Base-by-base conservation (phyloP, 2,888 invertebrate species). In the Temnothorax rugatulus region DNA sequence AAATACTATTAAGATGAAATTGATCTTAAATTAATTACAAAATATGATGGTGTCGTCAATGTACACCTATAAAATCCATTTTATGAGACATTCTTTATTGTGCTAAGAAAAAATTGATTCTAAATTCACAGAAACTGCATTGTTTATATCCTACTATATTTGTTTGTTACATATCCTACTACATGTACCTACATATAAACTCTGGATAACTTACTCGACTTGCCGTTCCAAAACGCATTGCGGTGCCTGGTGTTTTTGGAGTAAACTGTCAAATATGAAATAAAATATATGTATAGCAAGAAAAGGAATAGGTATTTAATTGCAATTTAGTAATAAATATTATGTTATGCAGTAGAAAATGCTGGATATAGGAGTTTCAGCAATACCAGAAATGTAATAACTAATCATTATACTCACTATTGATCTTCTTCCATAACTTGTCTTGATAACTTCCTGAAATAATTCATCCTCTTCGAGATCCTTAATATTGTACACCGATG, bases 391-490 rank as follows among this genome's bases (percentile, higher is more conserved):
- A 41, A 77, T 68, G 9, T 21, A 59, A 68, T 25, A 34, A 34
- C 25, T 68, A 54, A 21, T 50, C 8, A 47, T 34, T 34, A 69
- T 29, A 91, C 96, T 96, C 90, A 97, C 97, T 86, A 96, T 95
- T 75, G 97, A 97, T 90, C 97, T 95, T 69, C 97, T 96, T 25
- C 97, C 97, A 92, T 97, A 97, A 87, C 97, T 97, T 1, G 96
- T 97, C 89, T 96, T 96, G n/a, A 98, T 95, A 15, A 97, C 97
- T 94, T 97, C 97, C 94, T 97, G 97, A 92, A 98, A 97, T 44
- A 95, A 96, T 88, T 97, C 96, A 94, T 98, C 98, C 90, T 97
- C 96, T 74, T 97, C 96, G 85, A 98, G 94, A 93, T 97, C 96
- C 94, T 97, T 95, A 0, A 96, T 96, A 91, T 96, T 96, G 85